These are phyloP conservation scores for Molothrus aeneus DNA, from an alignment of 2,797 vertebrate genomes.

Conservation along the genomic window DNA sequence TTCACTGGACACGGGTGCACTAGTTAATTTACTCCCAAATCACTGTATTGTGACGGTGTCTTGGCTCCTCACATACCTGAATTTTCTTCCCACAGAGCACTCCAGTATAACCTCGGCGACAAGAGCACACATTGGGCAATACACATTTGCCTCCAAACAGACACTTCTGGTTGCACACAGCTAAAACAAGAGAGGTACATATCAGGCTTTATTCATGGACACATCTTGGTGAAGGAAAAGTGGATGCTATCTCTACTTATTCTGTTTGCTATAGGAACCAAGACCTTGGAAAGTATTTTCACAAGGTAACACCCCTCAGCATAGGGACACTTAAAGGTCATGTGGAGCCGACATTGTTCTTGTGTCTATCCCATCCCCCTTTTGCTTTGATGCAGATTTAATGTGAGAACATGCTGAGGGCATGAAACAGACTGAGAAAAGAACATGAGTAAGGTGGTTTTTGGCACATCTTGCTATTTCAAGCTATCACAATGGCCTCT, in stretches of 20 bases:
- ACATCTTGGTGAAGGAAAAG: neutral
- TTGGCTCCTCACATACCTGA: conserved; percentile 54
- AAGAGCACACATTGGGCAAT: conserved; percentile 85
- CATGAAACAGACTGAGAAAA: neutral
- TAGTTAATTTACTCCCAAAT: neutral
- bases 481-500: neutral
- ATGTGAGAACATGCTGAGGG: neutral
- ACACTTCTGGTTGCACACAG: conserved; percentile 84
- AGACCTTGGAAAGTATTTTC: neutral
- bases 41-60: neutral
- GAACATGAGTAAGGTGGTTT: neutral
- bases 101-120: conserved; percentile 84
- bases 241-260: neutral
- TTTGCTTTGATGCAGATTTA: neutral
- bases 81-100: conserved; percentile 82
- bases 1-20: neutral
- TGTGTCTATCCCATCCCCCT: neutral
- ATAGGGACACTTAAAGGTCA: neutral
- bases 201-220: neutral
- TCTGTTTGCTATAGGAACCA: neutral
- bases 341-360: fast-evolving
- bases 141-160: conserved; percentile 86
- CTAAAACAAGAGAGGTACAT: conserved; percentile 69
- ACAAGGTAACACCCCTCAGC: neutral
- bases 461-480: neutral